Conservation (phyloP, 2,113 vertebrate genomes). For the Bagarius yarrelli region DNA sequence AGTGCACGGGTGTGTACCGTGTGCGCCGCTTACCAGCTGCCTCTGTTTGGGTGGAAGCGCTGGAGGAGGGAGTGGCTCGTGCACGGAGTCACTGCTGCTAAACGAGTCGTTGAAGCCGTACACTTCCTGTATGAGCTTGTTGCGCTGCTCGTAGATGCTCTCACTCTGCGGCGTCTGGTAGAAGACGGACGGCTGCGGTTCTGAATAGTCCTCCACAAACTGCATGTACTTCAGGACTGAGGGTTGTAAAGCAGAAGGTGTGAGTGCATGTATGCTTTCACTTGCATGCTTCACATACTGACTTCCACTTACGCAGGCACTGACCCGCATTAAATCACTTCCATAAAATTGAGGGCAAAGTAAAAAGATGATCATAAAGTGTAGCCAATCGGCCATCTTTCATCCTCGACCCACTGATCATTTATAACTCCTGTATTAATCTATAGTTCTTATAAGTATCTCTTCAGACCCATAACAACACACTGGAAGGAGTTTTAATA, state of each 20-base stretch:
- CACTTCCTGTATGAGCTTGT: conserved; percentile 79
- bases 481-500: neutral
- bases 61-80: conserved; percentile 77
- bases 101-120: conserved; percentile 80
- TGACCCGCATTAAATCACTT: neutral
- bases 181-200: conserved; percentile 81
- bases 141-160: conserved; percentile 82
- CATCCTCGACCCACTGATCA: neutral
- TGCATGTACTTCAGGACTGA: conserved; percentile 91
- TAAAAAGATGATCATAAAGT: neutral
- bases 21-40: conserved; percentile 79
- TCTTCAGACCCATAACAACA: neutral
- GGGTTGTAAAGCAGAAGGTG: neutral
- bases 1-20: neutral
- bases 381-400: neutral
- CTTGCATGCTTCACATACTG: no score
- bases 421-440: neutral
- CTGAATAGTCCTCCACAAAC: conserved; percentile 85
- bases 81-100: conserved; percentile 61
- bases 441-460: neutral
- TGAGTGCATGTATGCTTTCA: neutral
- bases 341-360: neutral
- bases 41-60: conserved; percentile 88
- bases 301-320: neutral
- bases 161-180: conserved; percentile 85